Conservation (phyloP, 2,113 vertebrate species). For the Apteryx owenii region DNA sequence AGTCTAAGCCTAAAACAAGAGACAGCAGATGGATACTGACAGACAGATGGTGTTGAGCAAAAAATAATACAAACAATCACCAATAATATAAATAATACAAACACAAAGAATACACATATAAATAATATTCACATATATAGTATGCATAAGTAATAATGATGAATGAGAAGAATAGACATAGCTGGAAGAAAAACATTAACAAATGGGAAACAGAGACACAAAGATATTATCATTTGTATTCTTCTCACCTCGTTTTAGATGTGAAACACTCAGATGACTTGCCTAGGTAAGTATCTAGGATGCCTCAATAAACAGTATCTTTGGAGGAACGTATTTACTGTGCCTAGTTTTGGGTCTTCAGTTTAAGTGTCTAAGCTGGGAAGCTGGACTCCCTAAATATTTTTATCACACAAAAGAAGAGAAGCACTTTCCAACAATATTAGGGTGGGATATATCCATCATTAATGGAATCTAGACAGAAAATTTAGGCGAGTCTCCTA, state of each 20-base stretch:
- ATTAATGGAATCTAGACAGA: neutral
- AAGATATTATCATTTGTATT: neutral
- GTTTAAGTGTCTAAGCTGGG: neutral
- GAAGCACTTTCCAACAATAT: neutral
- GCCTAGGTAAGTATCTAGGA: neutral
- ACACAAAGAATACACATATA: neutral
- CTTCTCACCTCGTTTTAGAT: neutral
- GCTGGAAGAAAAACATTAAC: neutral
- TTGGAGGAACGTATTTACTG: neutral
- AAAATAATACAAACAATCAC: neutral
- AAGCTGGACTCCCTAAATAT: neutral
- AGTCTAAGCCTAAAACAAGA: neutral
- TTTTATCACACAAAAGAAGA: neutral
- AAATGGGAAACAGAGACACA: neutral
- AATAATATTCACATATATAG: neutral
- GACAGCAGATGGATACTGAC: constrained; percentile 3
- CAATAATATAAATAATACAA: neutral
- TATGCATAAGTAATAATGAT: neutral
- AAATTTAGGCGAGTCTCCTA: neutral
- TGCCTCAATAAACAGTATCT: neutral
- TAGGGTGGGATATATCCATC: neutral
- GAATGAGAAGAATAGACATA: neutral
- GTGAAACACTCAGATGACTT: neutral
- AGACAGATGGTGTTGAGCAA: constrained; percentile 26
- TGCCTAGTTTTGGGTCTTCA: neutral